Evolutionary conservation across 1,140 invertebrate genomes (phyloP), one percentile per base, ranked within the genome.

Genomic region (Cheumatopsyche charites): DNA sequence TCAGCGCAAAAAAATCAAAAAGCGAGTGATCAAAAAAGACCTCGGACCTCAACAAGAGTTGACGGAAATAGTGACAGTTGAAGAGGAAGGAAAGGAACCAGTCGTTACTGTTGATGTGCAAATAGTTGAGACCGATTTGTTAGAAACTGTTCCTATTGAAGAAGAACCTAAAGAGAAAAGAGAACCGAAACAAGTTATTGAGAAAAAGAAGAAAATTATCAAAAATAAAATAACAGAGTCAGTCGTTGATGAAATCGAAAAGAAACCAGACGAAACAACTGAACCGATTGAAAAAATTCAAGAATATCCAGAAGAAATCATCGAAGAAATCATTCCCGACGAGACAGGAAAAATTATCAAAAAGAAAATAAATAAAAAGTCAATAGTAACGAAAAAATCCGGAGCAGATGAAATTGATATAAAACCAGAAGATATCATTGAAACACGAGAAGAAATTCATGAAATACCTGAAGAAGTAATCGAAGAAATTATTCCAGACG

Each of bases 11-110:
- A 75, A 70, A 58, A 73, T 66, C 12, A 76, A 73, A 45, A 77
- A 77, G 52, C 67, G 72, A 0, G 58, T 75, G 3, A 78, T 79
- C n/a, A 79, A 80, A 73, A 81, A 80, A 73, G 75, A 73, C 65
- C 76, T 74, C 19, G 79, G 77, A 45, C 69, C 74, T 17, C 79
- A 80, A 72, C 65, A 80, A 75, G 78, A 80, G 76, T 76, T 78
- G 1, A 81, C 79, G 29, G 78, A 82, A 70, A 78, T 81, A 73
- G 77, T 79, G 26, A 80, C 81, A 26, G 76, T 79, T 69, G 79
- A 81, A 77, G 80, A 83, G 69, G 78, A 81, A 67, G 79, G 76
- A 69, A 78, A 82, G 77, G 62, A 78, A 76, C 78, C 78, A 5
- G 36, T 77, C 76, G 79, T 73, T 43, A 78, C 76, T 15, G 80